These are phyloP conservation scores for Aspidiotus destructor DNA, from an alignment of 2,888 invertebrate genomes.

Conservation along the genomic window DNA sequence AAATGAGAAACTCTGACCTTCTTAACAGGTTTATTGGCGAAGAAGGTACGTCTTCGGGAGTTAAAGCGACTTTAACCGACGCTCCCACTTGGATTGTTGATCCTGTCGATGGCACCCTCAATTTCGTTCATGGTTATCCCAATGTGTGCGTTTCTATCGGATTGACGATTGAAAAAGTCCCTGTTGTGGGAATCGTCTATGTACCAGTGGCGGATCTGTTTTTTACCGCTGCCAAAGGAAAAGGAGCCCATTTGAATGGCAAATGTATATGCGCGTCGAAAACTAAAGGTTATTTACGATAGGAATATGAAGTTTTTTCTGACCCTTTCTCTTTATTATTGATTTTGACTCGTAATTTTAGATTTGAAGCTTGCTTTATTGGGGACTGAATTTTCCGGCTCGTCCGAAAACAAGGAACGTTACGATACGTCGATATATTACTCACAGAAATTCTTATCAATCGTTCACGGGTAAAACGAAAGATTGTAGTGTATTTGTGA, in stretches of 20 bases:
- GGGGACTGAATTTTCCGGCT: slow-evolving; percentile 28
- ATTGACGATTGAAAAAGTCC: slow-evolving; percentile 59
- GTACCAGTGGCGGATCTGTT: slow-evolving; percentile 81
- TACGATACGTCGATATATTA: not conserved
- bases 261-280: slow-evolving; percentile 62
- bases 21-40: slow-evolving; percentile 76
- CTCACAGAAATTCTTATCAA: slow-evolving; percentile 4
- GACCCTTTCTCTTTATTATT: no score
- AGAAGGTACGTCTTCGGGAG: slow-evolving; percentile 57
- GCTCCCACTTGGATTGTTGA: slow-evolving; percentile 96
- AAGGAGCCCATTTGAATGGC: slow-evolving; percentile 83
- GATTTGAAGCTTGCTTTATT: slow-evolving; percentile 25
- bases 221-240: slow-evolving; percentile 73
- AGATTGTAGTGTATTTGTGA: no score
- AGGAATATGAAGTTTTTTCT: no score
- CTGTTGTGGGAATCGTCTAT: slow-evolving; percentile 76
- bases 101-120: slow-evolving; percentile 97
- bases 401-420: slow-evolving; percentile 17
- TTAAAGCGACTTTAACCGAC: slow-evolving; percentile 60
- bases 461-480: slow-evolving; percentile 24
- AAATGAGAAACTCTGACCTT: no score
- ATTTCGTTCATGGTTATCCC: slow-evolving; percentile 89
- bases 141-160: slow-evolving; percentile 84
- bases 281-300: slow-evolving; percentile 44
- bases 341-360: not conserved